Percentiles rank a stretch among this genome's conserved stretches.
phyloP scores from a whole-genome alignment of 2,888 invertebrate genomes.

The Ennomos quercinarius region DNA sequence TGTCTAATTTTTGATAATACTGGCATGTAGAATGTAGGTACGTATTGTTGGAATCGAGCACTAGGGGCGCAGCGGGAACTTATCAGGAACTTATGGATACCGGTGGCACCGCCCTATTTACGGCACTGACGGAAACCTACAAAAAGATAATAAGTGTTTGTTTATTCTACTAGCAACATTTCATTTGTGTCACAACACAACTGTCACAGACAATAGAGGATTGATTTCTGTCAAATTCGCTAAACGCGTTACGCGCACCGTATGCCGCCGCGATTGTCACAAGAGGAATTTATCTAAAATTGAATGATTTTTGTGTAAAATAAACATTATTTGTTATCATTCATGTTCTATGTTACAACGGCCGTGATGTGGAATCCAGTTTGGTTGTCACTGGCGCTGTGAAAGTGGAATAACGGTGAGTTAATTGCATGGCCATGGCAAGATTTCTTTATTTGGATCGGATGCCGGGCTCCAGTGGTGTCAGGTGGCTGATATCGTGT shows the following conservation, averaged over 20 bases:
- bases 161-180: too few species aligned
- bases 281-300: conserved; percentile 55
- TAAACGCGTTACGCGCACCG: conserved; percentile 57
- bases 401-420: conserved; percentile 68
- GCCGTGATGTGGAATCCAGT: conserved; percentile 64
- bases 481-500: conserved; percentile 61
- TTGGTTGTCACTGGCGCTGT: conserved; percentile 49
- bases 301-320: conserved; percentile 70
- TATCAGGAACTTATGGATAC: too few species aligned
- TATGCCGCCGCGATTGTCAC: conserved; percentile 69
- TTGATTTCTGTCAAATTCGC: conserved; percentile 33
- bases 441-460: conserved; percentile 77
- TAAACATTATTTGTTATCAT: conserved; percentile 65
- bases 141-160: too few species aligned
- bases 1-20: too few species aligned
- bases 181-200: too few species aligned
- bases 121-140: too few species aligned
- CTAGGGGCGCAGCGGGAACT: too few species aligned
- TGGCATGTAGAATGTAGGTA: too few species aligned
- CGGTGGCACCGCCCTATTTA: too few species aligned
- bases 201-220: not conserved
- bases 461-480: conserved; percentile 66
- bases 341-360: conserved; percentile 63
- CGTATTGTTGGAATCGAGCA: too few species aligned
- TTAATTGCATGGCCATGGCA: conserved; percentile 51